Evolutionary conservation across 2,113 vertebrate genomes (phyloP).

Genomic region (Centropus bengalensis): DNA sequence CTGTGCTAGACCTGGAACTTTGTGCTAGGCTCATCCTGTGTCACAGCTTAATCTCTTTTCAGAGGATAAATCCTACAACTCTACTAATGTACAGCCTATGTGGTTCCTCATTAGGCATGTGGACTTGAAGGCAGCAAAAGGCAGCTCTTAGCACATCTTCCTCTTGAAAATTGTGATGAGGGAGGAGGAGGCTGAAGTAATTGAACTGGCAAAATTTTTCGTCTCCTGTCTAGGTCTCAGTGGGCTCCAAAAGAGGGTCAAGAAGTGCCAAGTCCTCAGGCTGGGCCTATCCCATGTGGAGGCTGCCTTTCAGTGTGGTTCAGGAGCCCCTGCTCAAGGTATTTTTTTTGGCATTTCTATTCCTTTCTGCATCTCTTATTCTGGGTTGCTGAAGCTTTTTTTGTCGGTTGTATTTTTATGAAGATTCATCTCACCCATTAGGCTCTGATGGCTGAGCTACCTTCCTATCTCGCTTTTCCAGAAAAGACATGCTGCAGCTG

Average conservation of each 20-base stretch:
- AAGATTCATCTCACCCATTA: neutral
- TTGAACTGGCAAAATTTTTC: neutral
- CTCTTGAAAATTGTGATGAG: neutral
- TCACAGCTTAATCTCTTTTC: neutral
- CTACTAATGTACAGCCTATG: accelerated
- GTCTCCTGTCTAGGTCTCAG: neutral
- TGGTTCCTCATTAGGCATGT: neutral
- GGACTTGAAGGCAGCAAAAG: neutral
- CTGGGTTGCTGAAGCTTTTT: neutral
- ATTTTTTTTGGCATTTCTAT: neutral
- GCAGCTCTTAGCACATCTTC: neutral
- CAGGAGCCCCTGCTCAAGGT: neutral
- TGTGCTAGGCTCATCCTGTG: neutral
- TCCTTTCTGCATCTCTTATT: neutral
- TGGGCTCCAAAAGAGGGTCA: neutral
- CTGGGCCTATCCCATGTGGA: neutral
- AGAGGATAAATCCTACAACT: neutral
- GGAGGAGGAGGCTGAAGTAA: neutral
- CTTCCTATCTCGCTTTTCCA: neutral
- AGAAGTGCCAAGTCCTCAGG: neutral
- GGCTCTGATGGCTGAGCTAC: neutral
- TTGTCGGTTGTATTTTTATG: constrained; percentile 8
- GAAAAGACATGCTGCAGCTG: neutral
- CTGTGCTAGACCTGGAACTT: neutral
- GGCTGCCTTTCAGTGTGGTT: neutral